A percentile compares a stretch with the other conserved stretches of the same genome.
These are phyloP conservation scores for Petromus typicus DNA, from an alignment of 2,113 vertebrate species.

Conservation along the genomic window DNA sequence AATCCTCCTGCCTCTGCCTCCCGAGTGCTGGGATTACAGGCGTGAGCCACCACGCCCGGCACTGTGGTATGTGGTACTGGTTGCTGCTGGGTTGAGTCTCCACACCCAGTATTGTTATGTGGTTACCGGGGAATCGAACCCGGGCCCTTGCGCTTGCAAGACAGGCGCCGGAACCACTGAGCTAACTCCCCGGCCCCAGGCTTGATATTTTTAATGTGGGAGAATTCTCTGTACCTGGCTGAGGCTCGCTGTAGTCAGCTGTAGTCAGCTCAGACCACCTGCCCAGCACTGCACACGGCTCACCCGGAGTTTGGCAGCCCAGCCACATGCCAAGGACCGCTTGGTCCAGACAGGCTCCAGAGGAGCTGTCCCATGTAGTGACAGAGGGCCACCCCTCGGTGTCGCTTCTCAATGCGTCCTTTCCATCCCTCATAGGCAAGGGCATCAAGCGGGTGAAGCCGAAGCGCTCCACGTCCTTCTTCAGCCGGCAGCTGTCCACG, in stretches of 20 bases:
- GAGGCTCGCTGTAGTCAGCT: not conserved
- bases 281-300: not conserved
- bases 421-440: constrained; percentile 86
- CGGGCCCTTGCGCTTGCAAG: too few species aligned
- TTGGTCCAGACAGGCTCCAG: not conserved
- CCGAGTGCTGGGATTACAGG: too few species aligned
- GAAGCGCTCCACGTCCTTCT: constrained; percentile 93
- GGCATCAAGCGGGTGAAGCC: constrained; percentile 94
- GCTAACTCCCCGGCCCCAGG: too few species aligned
- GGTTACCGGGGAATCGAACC: too few species aligned
- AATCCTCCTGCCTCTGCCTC: too few species aligned
- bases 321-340: accelerated
- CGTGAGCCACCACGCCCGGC: too few species aligned
- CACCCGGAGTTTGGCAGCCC: not conserved
- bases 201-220: not conserved
- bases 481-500: constrained; percentile 88
- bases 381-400: accelerated
- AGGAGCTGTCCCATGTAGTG: accelerated
- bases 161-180: too few species aligned
- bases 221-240: not conserved
- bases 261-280: not conserved
- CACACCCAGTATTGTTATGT: too few species aligned
- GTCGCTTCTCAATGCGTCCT: not conserved
- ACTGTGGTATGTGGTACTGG: too few species aligned
- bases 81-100: too few species aligned